phyloP scores from a whole-genome alignment of 1,140 invertebrate genomes.

The Lucilia sericata region DNA sequence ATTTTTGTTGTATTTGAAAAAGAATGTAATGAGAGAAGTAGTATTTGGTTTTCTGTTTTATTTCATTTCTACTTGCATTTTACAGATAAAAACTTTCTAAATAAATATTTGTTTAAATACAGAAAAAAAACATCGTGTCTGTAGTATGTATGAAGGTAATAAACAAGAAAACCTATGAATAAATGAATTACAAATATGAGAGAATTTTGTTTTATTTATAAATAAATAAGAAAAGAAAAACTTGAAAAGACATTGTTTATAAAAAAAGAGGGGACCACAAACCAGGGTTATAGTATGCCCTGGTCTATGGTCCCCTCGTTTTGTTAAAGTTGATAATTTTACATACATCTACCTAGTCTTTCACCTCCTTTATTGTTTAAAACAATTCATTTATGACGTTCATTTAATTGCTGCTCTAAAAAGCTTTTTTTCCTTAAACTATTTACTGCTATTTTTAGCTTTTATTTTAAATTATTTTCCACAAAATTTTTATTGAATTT shows the following conservation, averaged over 20 bases:
- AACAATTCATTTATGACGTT: too few relatives aligned
- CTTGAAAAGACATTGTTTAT: too few relatives aligned
- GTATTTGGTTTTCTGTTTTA: not conserved
- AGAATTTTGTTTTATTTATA: conserved; percentile 19
- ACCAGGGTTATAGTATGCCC: too few relatives aligned
- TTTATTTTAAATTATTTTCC: not conserved
- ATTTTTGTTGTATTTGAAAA: not conserved
- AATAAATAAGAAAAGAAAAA: conserved; percentile 19
- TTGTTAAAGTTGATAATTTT: too few relatives aligned
- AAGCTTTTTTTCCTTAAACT: too few relatives aligned
- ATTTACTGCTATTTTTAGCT: too few relatives aligned
- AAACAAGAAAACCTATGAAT: conserved; percentile 6
- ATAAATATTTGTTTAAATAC: conserved; percentile 33
- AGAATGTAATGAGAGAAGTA: conserved; percentile 9
- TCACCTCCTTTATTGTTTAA: too few relatives aligned
- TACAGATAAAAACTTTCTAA: conserved; percentile 33
- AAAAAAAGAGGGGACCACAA: too few relatives aligned
- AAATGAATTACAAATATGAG: conserved; percentile 41
- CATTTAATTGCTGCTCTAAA: too few relatives aligned
- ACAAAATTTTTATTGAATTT: not conserved
- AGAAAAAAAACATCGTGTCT: not conserved
- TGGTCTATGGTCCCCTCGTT: too few relatives aligned
- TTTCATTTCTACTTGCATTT: not conserved
- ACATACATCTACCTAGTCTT: too few relatives aligned
- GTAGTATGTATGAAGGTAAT: too few relatives aligned